These are phyloP conservation scores for Syngnathus scovelli DNA, from an alignment of 2,113 vertebrate species.

Conservation along the genomic window DNA sequence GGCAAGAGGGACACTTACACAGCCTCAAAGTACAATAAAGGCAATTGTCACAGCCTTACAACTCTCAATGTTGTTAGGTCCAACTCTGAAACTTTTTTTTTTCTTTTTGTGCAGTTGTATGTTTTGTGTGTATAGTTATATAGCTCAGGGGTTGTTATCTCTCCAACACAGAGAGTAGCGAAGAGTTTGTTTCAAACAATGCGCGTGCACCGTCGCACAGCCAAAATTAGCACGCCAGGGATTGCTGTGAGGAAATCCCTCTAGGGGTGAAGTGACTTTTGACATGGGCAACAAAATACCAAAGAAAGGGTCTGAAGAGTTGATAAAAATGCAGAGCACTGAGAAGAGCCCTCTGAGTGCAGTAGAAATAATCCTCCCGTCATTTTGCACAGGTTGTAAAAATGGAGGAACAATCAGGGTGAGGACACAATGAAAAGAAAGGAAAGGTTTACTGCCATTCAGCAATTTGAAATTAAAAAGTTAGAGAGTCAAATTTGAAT, in stretches of 20 bases:
- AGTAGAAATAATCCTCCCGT: slow-evolving; percentile 28
- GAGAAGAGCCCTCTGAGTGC: slow-evolving; percentile 26
- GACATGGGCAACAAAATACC: slow-evolving; percentile 59
- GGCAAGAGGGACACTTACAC: slow-evolving; percentile 25
- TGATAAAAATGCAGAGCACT: not conserved
- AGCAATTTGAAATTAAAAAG: slow-evolving; percentile 20
- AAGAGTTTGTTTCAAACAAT: slow-evolving; percentile 35
- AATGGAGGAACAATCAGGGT: slow-evolving; percentile 48
- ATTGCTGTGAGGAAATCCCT: slow-evolving; percentile 32
- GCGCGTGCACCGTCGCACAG: slow-evolving; percentile 24
- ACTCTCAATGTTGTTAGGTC: slow-evolving; percentile 20
- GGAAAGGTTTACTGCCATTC: slow-evolving; percentile 39
- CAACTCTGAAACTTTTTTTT: slow-evolving; percentile 24
- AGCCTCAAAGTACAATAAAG: slow-evolving; percentile 50
- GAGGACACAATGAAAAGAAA: slow-evolving; percentile 44
- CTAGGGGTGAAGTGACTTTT: slow-evolving; percentile 55
- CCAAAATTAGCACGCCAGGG: slow-evolving; percentile 44
- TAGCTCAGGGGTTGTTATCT: slow-evolving; percentile 44
- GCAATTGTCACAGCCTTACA: slow-evolving; percentile 34
- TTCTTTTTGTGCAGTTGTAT: not conserved
- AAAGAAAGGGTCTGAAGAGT: slow-evolving; percentile 22
- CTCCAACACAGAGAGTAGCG: slow-evolving; percentile 29
- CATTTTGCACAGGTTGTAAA: slow-evolving; percentile 45
- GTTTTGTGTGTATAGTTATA: slow-evolving; percentile 28
- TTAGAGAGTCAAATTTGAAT: slow-evolving; percentile 14